Percentiles rank a stretch among this genome's conserved stretches.
Evolutionary conservation across 2,888 invertebrate genomes (phyloP).

Genomic region (Andrena bicolor): DNA sequence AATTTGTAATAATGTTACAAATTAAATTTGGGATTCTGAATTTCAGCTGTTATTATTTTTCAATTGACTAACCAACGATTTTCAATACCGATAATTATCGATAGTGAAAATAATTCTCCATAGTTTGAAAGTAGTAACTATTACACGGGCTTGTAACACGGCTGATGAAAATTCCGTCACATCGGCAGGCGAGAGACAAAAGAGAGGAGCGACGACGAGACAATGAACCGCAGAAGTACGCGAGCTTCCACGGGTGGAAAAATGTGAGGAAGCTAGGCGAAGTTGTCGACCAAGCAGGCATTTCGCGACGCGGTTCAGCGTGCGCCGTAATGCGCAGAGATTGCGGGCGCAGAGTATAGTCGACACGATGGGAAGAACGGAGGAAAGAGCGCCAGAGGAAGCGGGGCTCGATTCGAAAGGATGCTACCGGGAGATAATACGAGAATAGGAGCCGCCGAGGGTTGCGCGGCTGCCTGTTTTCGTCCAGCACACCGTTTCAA

Average conservation of each 20-base stretch:
- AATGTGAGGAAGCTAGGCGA: background rate
- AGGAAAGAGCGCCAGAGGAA: background rate
- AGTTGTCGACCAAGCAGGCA: constrained; percentile 11
- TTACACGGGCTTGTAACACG: too few relatives aligned
- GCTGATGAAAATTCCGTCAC: background rate
- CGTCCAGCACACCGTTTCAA: constrained; percentile 31
- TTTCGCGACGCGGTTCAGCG: constrained; percentile 5
- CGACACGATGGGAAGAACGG: background rate
- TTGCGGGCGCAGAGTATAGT: constrained; percentile 12
- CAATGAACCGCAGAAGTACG: background rate
- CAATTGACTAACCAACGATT: too few relatives aligned
- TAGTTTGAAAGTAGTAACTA: too few relatives aligned
- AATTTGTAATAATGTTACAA: too few relatives aligned
- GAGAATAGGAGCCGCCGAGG: background rate
- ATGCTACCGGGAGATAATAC: constrained; percentile 8
- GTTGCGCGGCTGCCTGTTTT: constrained; percentile 7
- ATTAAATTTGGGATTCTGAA: too few relatives aligned
- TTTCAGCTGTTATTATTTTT: too few relatives aligned
- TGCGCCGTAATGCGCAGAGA: constrained; percentile 15
- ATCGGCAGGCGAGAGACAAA: background rate
- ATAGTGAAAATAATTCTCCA: too few relatives aligned
- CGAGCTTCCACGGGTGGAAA: background rate
- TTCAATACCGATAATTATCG: too few relatives aligned
- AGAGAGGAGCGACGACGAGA: background rate
- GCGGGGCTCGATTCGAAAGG: constrained; percentile 13